Evolutionary conservation across 2,888 invertebrate genomes (phyloP).

Genomic region (Blomia tropicalis): DNA sequence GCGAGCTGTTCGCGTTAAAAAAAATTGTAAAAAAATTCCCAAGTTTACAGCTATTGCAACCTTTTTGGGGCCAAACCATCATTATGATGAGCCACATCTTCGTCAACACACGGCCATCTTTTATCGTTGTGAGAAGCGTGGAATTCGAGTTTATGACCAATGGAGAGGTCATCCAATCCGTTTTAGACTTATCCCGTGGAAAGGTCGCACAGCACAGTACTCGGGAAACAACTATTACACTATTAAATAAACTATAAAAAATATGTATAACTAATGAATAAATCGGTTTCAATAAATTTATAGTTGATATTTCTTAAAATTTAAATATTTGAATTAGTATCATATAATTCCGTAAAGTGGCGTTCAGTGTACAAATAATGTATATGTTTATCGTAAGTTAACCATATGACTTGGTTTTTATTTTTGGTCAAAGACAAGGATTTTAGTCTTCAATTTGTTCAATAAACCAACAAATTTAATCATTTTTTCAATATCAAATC

Average conservation of each 20-base stretch:
- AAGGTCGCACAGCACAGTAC: constrained; percentile 2
- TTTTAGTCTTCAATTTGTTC: too few species aligned
- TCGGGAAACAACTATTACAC: constrained; percentile 21
- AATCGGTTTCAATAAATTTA: too few species aligned
- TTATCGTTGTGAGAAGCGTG: constrained; percentile 2
- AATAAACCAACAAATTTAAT: too few species aligned
- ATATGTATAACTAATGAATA: too few species aligned
- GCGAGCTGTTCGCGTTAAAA: constrained; percentile 14
- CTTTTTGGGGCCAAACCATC: constrained; percentile 16
- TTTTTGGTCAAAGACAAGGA: too few species aligned
- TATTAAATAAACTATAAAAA: constrained; percentile 18
- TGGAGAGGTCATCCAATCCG: constrained; percentile 8
- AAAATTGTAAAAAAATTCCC: constrained; percentile 20
- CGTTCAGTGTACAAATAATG: too few species aligned
- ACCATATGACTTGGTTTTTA: too few species aligned
- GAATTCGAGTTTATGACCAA: constrained; percentile 21
- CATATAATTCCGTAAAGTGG: too few species aligned
- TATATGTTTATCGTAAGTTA: too few species aligned
- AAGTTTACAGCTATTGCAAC: constrained; percentile 22
- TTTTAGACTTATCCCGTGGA: constrained; percentile 13
- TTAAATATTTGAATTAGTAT: too few species aligned
- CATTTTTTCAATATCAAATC: too few species aligned
- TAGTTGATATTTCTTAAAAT: too few species aligned
- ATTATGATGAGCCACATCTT: constrained; percentile 19
- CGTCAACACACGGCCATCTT: constrained; percentile 23